These are phyloP conservation scores for Oligia fasciuncula DNA, from an alignment of 2,888 invertebrate species.

Conservation along the genomic window DNA sequence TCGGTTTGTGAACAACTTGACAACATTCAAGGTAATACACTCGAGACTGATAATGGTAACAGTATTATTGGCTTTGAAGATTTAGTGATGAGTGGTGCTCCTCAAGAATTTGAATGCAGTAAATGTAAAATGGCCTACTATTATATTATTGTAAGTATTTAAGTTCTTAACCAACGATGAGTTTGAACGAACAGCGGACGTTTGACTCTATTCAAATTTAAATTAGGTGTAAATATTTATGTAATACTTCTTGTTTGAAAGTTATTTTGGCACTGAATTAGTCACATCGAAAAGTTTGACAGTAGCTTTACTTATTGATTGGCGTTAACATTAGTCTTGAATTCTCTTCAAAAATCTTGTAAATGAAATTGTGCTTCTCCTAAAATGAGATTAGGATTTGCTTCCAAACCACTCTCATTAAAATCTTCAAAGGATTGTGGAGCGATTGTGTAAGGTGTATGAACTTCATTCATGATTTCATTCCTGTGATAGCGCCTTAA, in stretches of 20 bases:
- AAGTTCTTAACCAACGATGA: slow-evolving; percentile 24
- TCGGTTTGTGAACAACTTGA: slow-evolving; percentile 58
- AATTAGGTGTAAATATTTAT: slow-evolving; percentile 36
- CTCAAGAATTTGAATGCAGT: slow-evolving; percentile 2
- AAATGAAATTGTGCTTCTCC: not conserved
- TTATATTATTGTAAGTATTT: slow-evolving; percentile 11
- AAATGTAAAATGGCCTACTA: slow-evolving; percentile 4
- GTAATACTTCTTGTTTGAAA: slow-evolving; percentile 28
- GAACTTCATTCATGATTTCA: slow-evolving; percentile 75
- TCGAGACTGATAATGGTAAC: slow-evolving; percentile 85
- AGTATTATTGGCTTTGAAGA: slow-evolving; percentile 81
- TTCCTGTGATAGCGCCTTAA: slow-evolving; percentile 84
- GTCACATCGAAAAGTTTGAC: slow-evolving; percentile 8
- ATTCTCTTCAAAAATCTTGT: not conserved
- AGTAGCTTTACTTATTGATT: slow-evolving; percentile 5
- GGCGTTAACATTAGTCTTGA: not conserved
- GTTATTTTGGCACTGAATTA: slow-evolving; percentile 28
- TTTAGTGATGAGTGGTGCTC: slow-evolving; percentile 67
- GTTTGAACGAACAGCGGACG: slow-evolving; percentile 6
- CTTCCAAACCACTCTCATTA: slow-evolving; percentile 60
- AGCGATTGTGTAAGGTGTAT: slow-evolving; percentile 64
- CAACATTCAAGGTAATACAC: slow-evolving; percentile 66
- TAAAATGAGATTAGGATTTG: slow-evolving; percentile 35
- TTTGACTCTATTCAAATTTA: slow-evolving; percentile 28
- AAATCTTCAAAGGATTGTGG: slow-evolving; percentile 65